Conservation (phyloP, 64 coral and sea anemone genomes). For the Exaiptasia diaphana region DNA sequence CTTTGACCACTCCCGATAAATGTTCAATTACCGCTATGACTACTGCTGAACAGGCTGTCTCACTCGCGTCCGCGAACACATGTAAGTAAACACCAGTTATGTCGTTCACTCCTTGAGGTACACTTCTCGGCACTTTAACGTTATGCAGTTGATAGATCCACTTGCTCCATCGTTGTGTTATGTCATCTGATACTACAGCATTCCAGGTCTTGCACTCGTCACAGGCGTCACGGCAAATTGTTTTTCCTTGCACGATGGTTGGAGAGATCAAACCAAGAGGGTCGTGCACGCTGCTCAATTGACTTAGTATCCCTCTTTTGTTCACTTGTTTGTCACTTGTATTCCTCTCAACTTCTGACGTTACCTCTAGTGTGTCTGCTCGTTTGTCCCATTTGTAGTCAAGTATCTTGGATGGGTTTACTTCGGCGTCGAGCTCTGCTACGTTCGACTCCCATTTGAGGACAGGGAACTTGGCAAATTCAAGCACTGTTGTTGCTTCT, state of each 20-base stretch:
- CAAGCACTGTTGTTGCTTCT: background rate
- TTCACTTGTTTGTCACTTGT: background rate
- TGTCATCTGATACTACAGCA: background rate
- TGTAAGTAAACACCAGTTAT: no score
- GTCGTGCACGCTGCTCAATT: slow-evolving; percentile 9
- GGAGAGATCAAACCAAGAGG: slow-evolving; percentile 20
- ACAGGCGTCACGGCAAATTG: slow-evolving; percentile 32
- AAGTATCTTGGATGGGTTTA: slow-evolving; percentile 15
- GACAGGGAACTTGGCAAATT: slow-evolving; percentile 1
- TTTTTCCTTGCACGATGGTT: slow-evolving; percentile 14
- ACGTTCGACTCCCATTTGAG: slow-evolving; percentile 25
- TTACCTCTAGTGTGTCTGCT: slow-evolving; percentile 14
- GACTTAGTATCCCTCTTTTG: background rate
- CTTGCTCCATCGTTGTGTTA: background rate
- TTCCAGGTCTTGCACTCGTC: slow-evolving; percentile 21
- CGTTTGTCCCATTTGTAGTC: slow-evolving; percentile 27
- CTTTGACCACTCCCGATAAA: no score
- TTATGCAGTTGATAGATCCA: background rate
- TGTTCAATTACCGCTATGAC: no score
- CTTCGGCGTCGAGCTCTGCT: background rate
- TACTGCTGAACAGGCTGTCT: no score
- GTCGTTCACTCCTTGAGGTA: no score
- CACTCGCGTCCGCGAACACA: no score
- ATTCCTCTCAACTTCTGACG: background rate
- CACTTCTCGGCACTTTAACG: background rate